Evolutionary conservation across 2,888 invertebrate genomes (phyloP).

Genomic region (Brenthis hecate): DNA sequence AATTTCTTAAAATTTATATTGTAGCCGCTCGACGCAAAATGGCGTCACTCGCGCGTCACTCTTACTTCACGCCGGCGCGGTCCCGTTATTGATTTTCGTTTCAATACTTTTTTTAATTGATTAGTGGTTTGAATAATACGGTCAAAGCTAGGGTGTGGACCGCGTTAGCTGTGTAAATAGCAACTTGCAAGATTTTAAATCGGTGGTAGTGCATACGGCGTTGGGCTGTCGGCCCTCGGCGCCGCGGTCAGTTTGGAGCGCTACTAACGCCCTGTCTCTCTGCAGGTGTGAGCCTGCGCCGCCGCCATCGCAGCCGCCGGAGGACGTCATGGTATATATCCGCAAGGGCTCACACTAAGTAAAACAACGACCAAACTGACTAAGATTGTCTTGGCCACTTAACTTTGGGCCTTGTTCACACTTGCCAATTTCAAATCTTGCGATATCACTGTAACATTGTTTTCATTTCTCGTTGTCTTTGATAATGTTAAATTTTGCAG

Average conservation of each 20-base stretch:
- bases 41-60: constrained; percentile 79
- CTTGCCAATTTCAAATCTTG: constrained; percentile 81
- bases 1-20: constrained; percentile 58
- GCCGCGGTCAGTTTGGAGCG: constrained; percentile 73
- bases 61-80: constrained; percentile 70
- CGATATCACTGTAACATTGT: constrained; percentile 78
- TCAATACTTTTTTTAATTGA: constrained; percentile 51
- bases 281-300: constrained; percentile 83
- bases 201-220: constrained; percentile 63
- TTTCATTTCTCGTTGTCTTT: constrained; percentile 70
- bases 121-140: constrained; percentile 55
- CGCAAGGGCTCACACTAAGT: constrained; percentile 81
- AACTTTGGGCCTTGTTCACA: constrained; percentile 80
- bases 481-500: constrained; percentile 78
- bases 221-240: constrained; percentile 40
- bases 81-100: constrained; percentile 65
- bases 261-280: constrained; percentile 82
- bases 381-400: constrained; percentile 78
- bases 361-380: constrained; percentile 79
- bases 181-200: constrained; percentile 77
- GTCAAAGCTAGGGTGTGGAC: constrained; percentile 49
- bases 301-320: constrained; percentile 78
- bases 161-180: constrained; percentile 46
- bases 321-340: constrained; percentile 81
- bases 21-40: constrained; percentile 79